Evolutionary conservation across 2,888 invertebrate genomes (phyloP), one percentile per base, ranked within the genome.

Genomic region (Fissipunctia ypsillon): DNA sequence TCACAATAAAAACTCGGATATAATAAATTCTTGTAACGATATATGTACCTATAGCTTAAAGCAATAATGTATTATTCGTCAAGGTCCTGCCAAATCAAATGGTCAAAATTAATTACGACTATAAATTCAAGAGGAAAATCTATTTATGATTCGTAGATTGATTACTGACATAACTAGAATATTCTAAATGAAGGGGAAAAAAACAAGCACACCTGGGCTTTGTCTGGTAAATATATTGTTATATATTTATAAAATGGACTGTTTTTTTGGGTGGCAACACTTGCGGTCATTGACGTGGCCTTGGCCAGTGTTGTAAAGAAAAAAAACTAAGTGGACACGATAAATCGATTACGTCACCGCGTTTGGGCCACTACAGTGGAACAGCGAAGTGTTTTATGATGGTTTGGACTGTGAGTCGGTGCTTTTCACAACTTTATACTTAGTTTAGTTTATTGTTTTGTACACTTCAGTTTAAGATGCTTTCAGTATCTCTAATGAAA

Each of bases 211-310:
- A 91, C 88, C 88, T 90, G 90, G 66, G 76, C 76, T 82, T 87
- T 87, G 82, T 84, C 67, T 70, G 78, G 60, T 52, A 54, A 70
- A 87, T 86, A 86, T 84, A 89, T 84, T 84, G 84, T 85, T 84
- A 81, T 85, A 87, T 88, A 89, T 89, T 88, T 90, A 89, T 88
- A 90, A 90, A 86, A 88, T 86, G 86, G 83, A 70, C 78, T 75
- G 74, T 90, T 92, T 93, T 91, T 90, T 81, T 81, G 78, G 73
- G 85, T 91, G 87, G 88, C 88, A 89, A 89, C 86, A 88, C 84
- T 80, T 71, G 73, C 88, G 94, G 93, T 94, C 93, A 86, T 90
- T 93, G 94, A 93, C 93, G 88, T 90, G 87, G 89, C 91, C 92
- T 92, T 92, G 91, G 86, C 84, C 84, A 83, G 88, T 91, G 91